These are phyloP conservation scores for Cerastoderma edule DNA, from an alignment of 2,888 invertebrate genomes.

Conservation along the genomic window DNA sequence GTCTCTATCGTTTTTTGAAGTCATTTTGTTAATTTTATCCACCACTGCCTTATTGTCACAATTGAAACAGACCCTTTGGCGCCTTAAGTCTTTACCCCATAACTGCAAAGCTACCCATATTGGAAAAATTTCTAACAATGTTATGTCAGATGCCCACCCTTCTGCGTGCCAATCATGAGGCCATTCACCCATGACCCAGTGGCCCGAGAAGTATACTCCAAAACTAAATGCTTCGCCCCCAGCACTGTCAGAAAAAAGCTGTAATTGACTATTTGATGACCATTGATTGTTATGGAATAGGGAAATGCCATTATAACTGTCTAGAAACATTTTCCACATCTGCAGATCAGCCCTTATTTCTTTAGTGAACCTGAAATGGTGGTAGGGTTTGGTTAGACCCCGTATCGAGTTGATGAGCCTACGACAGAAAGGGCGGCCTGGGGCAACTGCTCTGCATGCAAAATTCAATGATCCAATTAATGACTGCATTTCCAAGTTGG, in stretches of 20 bases:
- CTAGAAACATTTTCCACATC: slow-evolving; percentile 31
- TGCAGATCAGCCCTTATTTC: slow-evolving; percentile 22
- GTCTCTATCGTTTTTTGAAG: slow-evolving; percentile 11
- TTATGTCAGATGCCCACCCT: slow-evolving; percentile 27
- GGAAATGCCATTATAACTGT: slow-evolving; percentile 33
- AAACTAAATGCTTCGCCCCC: slow-evolving; percentile 19
- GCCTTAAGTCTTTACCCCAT: slow-evolving; percentile 10
- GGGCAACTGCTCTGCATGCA: slow-evolving; percentile 26
- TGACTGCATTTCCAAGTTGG: slow-evolving; percentile 36
- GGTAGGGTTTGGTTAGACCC: slow-evolving; percentile 18
- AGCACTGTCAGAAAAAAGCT: slow-evolving; percentile 25
- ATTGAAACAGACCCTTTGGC: slow-evolving; percentile 22
- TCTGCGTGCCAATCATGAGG: slow-evolving; percentile 10
- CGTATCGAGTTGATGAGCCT: slow-evolving; percentile 18
- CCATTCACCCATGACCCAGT: slow-evolving; percentile 25
- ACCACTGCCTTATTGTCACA: slow-evolving; percentile 31
- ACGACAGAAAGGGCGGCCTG: slow-evolving; percentile 28
- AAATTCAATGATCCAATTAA: slow-evolving; percentile 38
- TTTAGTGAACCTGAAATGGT: slow-evolving; percentile 29
- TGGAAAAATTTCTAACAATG: slow-evolving; percentile 25
- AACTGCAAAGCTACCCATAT: slow-evolving; percentile 21
- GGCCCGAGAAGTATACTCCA: slow-evolving; percentile 29
- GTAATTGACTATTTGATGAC: slow-evolving; percentile 21
- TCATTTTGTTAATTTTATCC: slow-evolving; percentile 6
- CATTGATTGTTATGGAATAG: slow-evolving; percentile 37